Evolutionary conservation across 2,113 vertebrate species (phyloP).

Genomic region (Morone saxatilis): DNA sequence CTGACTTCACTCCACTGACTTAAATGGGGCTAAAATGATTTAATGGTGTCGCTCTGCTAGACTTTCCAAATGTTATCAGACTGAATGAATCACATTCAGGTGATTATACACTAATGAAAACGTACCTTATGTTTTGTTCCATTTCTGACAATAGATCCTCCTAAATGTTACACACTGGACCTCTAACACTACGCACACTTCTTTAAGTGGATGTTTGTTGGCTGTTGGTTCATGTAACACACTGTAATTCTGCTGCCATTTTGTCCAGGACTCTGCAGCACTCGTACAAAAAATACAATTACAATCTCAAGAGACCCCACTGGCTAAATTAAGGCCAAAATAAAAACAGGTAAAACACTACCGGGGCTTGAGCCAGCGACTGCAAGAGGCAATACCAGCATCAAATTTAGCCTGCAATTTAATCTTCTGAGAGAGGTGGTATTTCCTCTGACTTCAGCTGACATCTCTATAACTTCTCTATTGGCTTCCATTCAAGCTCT

Average conservation of each 20-base stretch:
- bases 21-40: too few species aligned
- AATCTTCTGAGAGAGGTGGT: constrained; percentile 43
- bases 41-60: too few species aligned
- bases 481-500: constrained; percentile 40
- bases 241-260: constrained; percentile 1
- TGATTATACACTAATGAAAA: too few species aligned
- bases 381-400: not conserved
- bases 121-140: too few species aligned
- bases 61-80: too few species aligned
- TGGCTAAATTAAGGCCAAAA: constrained; percentile 20
- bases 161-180: not conserved
- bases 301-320: not conserved
- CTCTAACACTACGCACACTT: not conserved
- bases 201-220: not conserved
- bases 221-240: not conserved
- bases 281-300: not conserved
- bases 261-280: not conserved
- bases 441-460: constrained; percentile 39
- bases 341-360: constrained; percentile 11
- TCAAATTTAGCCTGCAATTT: constrained; percentile 21
- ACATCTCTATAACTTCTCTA: constrained; percentile 34
- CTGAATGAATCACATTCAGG: too few species aligned
- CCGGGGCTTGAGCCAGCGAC: constrained; percentile 5
- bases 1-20: too few species aligned
- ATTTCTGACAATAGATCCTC: too few species aligned